Base-by-base conservation (phyloP, 1,140 invertebrate genomes). In the Magallana gigas region DNA sequence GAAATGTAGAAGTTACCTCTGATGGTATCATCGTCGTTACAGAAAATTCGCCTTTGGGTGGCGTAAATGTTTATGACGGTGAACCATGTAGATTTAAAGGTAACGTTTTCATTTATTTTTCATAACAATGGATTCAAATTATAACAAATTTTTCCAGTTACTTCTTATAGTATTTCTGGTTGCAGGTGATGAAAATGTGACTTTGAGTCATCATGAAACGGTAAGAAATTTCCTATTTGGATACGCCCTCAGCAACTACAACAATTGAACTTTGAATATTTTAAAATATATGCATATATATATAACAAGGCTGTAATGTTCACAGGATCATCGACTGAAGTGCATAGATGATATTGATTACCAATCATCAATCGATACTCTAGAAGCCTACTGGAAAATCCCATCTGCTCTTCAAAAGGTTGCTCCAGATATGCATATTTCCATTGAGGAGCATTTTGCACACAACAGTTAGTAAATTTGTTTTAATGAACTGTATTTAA, bases 21-120 rank as follows among this genome's bases (percentile, higher is more conserved):
- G 88, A 91, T 85, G 90, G 90, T 36, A 85, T 91, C 58, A 82
- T 83, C 9, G 84, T 89, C 60, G 81, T 91, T 48, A 60, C 68
- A 60, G 64, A 87, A 56, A 83, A 83, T 60, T 16, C 59, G 8
- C 12, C 57, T 16, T 23, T 88, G 6, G 5, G 56, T 57, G 85
- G 85, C 8, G n/a, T 88, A 6, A 6, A 56, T 23, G 83, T 88
- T 7, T 83, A 57, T 76, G 87, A 88, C 57, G 87, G 87, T 12
- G 57, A 83, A 4, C 87, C 81, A 8, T 88, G 87, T 76, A 76
- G 59, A 18, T 18, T 76, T 1, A 83, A 84, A 16, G 85, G 87
- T 88, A 36, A 84, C 2, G 5, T 9, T 56, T 36, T 36, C 0
- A 0, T 82, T 84, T 36, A 56, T 56, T 11, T 88, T 85, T 23